Percentiles rank a stretch among this genome's conserved stretches.
phyloP scores from a whole-genome alignment of 2,888 invertebrate genomes.

The Hypomecis punctinalis region DNA sequence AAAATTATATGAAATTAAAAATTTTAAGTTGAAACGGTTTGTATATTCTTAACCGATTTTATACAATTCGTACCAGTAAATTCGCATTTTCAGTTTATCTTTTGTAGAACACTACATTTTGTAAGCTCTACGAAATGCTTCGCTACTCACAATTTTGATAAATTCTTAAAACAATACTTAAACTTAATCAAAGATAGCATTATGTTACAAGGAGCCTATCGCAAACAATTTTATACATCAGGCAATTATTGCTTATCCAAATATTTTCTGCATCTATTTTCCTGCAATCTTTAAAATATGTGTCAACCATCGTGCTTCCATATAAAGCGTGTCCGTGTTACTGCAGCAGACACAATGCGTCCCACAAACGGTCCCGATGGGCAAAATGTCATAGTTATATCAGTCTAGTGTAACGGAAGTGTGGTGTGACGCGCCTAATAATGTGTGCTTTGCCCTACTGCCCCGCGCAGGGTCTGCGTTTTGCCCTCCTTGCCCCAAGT shows the following conservation, averaged over 20 bases:
- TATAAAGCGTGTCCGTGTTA: slow-evolving; percentile 57
- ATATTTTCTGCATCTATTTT: not conserved
- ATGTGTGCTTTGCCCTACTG: slow-evolving; percentile 50
- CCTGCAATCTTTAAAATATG: slow-evolving; percentile 33
- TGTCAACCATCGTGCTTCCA: slow-evolving; percentile 55
- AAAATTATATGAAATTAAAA: no score
- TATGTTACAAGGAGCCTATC: no score
- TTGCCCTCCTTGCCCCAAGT: slow-evolving; percentile 17
- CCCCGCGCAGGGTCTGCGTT: slow-evolving; percentile 13
- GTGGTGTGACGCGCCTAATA: slow-evolving; percentile 64
- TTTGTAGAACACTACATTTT: no score
- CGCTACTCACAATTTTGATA: no score
- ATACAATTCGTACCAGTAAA: no score
- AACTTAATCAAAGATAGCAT: no score
- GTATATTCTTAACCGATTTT: no score
- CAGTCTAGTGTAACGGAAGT: slow-evolving; percentile 81
- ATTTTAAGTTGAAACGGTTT: no score
- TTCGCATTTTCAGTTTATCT: no score
- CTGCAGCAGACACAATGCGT: slow-evolving; percentile 52
- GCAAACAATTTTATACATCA: no score
- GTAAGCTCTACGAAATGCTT: no score
- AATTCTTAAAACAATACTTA: no score
- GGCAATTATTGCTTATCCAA: not conserved
- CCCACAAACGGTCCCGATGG: slow-evolving; percentile 71
- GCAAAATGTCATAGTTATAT: slow-evolving; percentile 82